phyloP scores from a whole-genome alignment of 2,797 vertebrate genomes.

The Spinus pinus region DNA sequence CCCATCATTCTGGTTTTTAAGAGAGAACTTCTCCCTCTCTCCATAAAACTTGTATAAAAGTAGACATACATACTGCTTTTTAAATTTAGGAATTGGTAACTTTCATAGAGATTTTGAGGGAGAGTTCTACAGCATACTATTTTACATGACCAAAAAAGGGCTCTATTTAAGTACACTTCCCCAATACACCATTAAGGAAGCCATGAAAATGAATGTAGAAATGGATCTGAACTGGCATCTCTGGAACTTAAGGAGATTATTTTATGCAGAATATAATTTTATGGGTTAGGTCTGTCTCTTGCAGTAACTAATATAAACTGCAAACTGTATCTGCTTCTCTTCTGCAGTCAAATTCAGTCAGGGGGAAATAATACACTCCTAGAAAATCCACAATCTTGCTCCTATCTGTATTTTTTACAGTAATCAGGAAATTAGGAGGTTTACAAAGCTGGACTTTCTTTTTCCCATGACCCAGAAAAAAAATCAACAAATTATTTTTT shows the following conservation, averaged over 20 bases:
- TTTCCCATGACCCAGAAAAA: constrained; percentile 45
- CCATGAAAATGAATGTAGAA: not conserved
- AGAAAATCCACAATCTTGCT: not conserved
- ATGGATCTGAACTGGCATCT: not conserved
- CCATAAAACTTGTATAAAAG: not conserved
- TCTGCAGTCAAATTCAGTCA: constrained; percentile 3
- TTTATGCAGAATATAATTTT: not conserved
- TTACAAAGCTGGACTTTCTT: constrained; percentile 19
- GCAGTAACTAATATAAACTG: not conserved
- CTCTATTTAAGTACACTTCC: not conserved
- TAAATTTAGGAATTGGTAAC: not conserved
- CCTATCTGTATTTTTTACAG: constrained; percentile 20
- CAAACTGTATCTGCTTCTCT: not conserved
- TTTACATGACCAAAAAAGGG: not conserved
- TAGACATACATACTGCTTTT: not conserved
- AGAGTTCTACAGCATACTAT: not conserved
- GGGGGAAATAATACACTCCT: not conserved
- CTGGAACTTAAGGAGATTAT: not conserved
- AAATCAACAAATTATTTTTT: constrained; percentile 8
- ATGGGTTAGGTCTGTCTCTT: not conserved
- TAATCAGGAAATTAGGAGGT: constrained; percentile 2
- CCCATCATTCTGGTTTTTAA: not conserved
- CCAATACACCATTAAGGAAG: not conserved
- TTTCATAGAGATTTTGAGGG: not conserved
- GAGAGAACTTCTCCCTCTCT: not conserved